These are phyloP conservation scores for Typhlomys cinereus DNA, from an alignment of 2,113 vertebrate species.

Conservation along the genomic window DNA sequence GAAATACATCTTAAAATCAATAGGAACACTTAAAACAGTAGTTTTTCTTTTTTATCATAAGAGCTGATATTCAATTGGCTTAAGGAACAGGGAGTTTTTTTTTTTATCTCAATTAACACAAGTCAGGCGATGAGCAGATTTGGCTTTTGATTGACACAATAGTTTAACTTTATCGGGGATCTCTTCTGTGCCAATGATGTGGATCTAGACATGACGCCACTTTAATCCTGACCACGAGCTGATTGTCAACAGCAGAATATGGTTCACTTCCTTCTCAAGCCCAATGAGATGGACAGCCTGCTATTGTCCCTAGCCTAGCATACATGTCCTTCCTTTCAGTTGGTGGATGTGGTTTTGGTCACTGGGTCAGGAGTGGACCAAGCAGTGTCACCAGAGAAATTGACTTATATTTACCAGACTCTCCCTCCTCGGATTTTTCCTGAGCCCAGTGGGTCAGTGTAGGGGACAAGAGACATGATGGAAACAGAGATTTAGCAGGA, in stretches of 20 bases:
- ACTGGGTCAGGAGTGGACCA: not conserved
- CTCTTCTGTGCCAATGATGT: not conserved
- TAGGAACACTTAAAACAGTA: constrained; percentile 51
- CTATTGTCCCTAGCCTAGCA: not conserved
- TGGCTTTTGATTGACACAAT: constrained; percentile 6
- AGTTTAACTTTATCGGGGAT: constrained; percentile 7
- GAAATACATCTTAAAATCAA: constrained; percentile 75
- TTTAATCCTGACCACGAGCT: not conserved
- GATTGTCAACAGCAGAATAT: not conserved
- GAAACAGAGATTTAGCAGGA: not conserved
- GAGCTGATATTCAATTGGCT: constrained; percentile 35
- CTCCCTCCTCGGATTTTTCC: not conserved
- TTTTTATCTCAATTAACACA: constrained; percentile 42
- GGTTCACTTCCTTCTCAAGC: not conserved
- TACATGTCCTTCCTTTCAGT: not conserved
- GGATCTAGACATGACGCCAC: not conserved
- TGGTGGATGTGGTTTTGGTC: not conserved
- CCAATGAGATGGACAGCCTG: not conserved
- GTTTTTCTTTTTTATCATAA: constrained; percentile 66
- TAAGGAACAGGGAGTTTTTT: constrained; percentile 30
- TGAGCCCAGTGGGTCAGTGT: not conserved
- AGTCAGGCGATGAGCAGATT: constrained; percentile 17
- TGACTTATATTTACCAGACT: not conserved
- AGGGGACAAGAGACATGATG: not conserved
- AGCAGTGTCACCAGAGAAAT: not conserved